Evolutionary conservation across 2,888 invertebrate species (phyloP).

Genomic region (Amiota communis): DNA sequence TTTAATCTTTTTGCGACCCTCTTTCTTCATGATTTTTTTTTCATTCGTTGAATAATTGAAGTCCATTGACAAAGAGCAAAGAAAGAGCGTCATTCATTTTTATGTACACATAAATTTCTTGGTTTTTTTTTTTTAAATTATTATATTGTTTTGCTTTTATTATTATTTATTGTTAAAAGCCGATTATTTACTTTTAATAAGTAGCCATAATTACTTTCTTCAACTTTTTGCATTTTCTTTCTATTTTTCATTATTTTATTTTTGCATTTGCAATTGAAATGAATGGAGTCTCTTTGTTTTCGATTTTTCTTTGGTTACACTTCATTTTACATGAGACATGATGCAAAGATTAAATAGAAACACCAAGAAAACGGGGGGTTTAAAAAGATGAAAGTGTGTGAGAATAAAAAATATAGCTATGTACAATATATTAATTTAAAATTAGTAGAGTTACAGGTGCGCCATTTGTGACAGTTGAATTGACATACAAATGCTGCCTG

Average conservation of each 20-base stretch:
- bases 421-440: no score
- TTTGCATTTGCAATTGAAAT: conserved; percentile 25
- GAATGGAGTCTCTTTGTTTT: conserved; percentile 33
- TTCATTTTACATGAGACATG: no score
- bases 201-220: not conserved
- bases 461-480: no score
- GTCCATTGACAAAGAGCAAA: not conserved
- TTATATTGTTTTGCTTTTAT: not conserved
- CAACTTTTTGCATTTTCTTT: not conserved
- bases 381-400: no score
- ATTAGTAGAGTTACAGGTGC: no score
- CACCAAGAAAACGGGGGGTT: no score
- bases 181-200: conserved; percentile 34
- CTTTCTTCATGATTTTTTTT: not conserved
- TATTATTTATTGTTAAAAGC: conserved; percentile 25
- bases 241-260: no score
- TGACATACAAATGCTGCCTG: not conserved
- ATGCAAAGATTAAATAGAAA: no score
- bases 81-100: conserved; percentile 33
- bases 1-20: not conserved
- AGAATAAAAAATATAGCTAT: no score
- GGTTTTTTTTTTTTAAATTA: conserved; percentile 1
- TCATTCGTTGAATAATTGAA: not conserved
- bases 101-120: not conserved
- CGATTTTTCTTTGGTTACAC: not conserved